These are phyloP conservation scores for Gandaritis pyraliata DNA, from an alignment of 2,888 invertebrate genomes.

Conservation along the genomic window DNA sequence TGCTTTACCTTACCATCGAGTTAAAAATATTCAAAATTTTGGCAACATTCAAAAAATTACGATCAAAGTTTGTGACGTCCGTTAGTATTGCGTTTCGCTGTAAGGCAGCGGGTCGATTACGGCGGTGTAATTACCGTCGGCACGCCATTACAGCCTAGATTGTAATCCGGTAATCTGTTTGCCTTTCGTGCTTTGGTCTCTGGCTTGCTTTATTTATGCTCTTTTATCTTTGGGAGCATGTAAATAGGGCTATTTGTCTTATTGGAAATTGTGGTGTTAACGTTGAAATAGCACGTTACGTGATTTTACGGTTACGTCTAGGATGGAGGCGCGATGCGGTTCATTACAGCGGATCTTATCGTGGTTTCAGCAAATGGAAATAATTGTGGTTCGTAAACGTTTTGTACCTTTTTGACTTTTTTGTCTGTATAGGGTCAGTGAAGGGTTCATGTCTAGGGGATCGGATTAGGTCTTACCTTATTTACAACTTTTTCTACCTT, in stretches of 20 bases:
- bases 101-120: conserved; percentile 47
- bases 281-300: conserved; percentile 40
- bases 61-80: too few relatives aligned
- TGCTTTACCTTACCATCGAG: too few relatives aligned
- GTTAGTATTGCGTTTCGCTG: too few relatives aligned
- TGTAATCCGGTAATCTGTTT: conserved; percentile 53
- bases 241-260: conserved; percentile 43
- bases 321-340: conserved; percentile 11
- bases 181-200: conserved; percentile 46
- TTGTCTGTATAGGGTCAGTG: too few relatives aligned
- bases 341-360: conserved; percentile 19
- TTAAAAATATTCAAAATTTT: too few relatives aligned
- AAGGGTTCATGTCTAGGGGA: too few relatives aligned
- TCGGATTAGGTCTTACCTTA: too few relatives aligned
- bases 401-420: too few relatives aligned
- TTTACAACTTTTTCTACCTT: too few relatives aligned
- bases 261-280: conserved; percentile 45
- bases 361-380: conserved; percentile 16
- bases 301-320: conserved; percentile 25
- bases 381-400: conserved; percentile 4
- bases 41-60: too few relatives aligned
- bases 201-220: conserved; percentile 36
- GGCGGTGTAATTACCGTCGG: conserved; percentile 41
- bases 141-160: conserved; percentile 45
- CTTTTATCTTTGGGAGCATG: conserved; percentile 44